Conservation (phyloP, 2,797 vertebrate genomes). For the Semaprochilodus insignis region DNA sequence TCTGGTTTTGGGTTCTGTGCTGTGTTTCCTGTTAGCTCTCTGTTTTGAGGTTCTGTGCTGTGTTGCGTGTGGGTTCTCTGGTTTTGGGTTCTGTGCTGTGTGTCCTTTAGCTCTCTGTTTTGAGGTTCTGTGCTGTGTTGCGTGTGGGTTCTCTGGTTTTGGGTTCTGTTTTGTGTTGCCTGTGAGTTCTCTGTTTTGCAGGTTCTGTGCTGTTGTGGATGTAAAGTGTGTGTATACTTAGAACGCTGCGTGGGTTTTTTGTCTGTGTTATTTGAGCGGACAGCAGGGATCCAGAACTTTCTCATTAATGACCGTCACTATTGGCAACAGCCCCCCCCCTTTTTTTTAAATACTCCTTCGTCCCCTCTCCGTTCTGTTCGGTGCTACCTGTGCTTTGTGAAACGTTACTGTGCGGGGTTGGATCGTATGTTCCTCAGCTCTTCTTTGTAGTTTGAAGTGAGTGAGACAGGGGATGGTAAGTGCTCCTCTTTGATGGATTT, state of each 20-base stretch:
- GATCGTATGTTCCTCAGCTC: background rate
- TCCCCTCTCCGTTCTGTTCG: background rate
- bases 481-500: background rate
- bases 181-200: background rate
- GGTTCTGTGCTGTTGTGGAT: background rate
- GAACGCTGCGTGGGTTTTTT: background rate
- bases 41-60: too few relatives aligned
- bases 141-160: too few relatives aligned
- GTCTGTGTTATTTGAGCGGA: background rate
- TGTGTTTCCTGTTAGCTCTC: too few relatives aligned
- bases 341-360: background rate
- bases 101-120: too few relatives aligned
- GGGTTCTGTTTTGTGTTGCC: too few relatives aligned
- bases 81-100: too few relatives aligned
- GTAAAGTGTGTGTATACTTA: background rate
- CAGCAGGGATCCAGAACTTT: conserved; percentile 3
- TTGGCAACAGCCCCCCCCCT: conserved; percentile 6
- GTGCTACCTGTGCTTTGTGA: background rate
- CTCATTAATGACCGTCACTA: conserved; percentile 4
- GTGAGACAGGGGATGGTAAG: background rate
- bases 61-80: too few relatives aligned
- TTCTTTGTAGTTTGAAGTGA: background rate
- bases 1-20: too few relatives aligned
- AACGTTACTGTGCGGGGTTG: background rate
- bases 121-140: too few relatives aligned